phyloP scores from a whole-genome alignment of 92 coral and sea anemone species.

The Phenganax stokvisi region DNA sequence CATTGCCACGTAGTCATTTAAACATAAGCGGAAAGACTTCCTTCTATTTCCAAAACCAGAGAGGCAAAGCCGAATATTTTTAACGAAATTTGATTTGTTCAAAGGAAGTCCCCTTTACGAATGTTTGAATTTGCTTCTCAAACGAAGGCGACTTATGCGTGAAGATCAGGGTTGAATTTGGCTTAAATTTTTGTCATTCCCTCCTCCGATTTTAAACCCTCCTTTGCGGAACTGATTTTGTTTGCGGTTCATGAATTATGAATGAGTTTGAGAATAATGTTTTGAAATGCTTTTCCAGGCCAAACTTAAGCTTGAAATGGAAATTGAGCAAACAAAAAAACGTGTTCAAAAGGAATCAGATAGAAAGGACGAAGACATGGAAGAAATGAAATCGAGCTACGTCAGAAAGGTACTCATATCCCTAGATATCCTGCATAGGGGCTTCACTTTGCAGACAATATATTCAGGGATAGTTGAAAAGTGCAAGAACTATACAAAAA shows the following conservation, averaged over 20 bases:
- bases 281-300: constrained; percentile 39
- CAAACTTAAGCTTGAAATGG: constrained; percentile 94
- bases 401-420: constrained; percentile 63
- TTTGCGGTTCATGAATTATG: neutral
- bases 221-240: neutral
- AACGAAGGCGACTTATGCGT: too few relatives aligned
- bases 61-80: neutral
- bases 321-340: constrained; percentile 70
- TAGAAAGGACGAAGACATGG: constrained; percentile 78
- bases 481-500: too few relatives aligned
- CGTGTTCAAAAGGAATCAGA: constrained; percentile 78
- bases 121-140: too few relatives aligned
- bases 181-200: too few relatives aligned
- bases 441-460: too few relatives aligned
- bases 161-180: too few relatives aligned
- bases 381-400: constrained; percentile 64
- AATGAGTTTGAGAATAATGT: neutral
- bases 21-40: too few relatives aligned
- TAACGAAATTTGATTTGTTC: too few relatives aligned
- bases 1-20: neutral
- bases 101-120: too few relatives aligned
- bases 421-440: neutral
- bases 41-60: neutral
- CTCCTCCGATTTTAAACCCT: neutral
- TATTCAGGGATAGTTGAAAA: too few relatives aligned